A percentile compares a stretch with the other conserved stretches of the same genome.
phyloP scores from a whole-genome alignment of 2,113 vertebrate species.

The Cyprinus carpio region DNA sequence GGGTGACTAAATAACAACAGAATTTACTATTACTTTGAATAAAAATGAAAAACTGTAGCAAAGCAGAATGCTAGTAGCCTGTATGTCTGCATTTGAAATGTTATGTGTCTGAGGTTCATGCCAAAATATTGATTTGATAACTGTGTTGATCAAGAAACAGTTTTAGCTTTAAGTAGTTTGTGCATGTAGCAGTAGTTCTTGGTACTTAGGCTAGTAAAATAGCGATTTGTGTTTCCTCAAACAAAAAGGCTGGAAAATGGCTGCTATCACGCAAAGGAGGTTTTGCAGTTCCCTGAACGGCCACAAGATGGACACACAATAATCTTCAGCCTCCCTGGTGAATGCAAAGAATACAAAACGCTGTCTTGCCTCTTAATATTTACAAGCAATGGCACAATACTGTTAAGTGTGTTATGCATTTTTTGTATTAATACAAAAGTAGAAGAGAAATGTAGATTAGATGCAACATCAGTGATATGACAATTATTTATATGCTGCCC shows the following conservation, averaged over 20 bases:
- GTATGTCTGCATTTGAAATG: background rate
- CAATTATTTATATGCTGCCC: constrained; percentile 34
- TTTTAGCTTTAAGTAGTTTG: background rate
- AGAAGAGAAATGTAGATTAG: background rate
- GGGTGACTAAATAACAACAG: background rate
- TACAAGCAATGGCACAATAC: background rate
- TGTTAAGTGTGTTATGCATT: constrained; percentile 3
- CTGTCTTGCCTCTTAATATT: background rate
- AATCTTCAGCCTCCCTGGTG: constrained; percentile 11
- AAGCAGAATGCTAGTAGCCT: background rate
- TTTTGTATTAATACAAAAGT: background rate
- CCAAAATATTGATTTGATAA: constrained; percentile 18
- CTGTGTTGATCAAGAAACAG: background rate
- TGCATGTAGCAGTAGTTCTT: background rate
- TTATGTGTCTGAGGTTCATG: background rate
- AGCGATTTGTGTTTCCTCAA: background rate
- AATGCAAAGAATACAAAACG: background rate
- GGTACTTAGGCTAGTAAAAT: constrained; percentile 15
- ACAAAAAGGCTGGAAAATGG: constrained; percentile 23
- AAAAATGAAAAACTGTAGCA: background rate
- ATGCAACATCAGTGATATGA: constrained; percentile 8
- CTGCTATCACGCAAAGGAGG: background rate
- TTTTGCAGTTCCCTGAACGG: background rate
- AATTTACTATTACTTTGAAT: background rate
- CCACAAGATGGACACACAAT: constrained; percentile 42